Percentiles rank a stretch among this genome's conserved stretches.
phyloP scores from a whole-genome alignment of 2,888 invertebrate genomes.

The Machimus rusticus region DNA sequence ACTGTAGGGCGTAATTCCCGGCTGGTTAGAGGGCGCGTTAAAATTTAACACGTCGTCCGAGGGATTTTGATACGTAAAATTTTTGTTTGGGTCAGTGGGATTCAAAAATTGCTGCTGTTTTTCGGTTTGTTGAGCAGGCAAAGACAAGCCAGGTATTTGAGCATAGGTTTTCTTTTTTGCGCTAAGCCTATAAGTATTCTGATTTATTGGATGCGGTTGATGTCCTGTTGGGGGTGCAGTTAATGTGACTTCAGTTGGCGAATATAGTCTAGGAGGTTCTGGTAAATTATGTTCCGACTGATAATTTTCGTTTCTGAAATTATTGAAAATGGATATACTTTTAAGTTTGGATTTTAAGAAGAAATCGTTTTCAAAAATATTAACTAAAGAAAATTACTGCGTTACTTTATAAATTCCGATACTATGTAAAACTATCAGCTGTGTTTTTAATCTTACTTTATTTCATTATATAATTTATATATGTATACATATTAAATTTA shows the following conservation, averaged over 20 bases:
- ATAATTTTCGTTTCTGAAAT: slow-evolving; percentile 1
- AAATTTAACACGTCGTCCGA: neutral
- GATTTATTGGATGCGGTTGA: slow-evolving; percentile 48
- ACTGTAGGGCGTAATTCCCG: neutral
- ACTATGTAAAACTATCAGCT: too few species aligned
- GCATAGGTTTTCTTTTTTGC: slow-evolving; percentile 78
- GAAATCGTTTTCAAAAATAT: neutral
- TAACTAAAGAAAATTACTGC: neutral
- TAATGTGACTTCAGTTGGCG: slow-evolving; percentile 56
- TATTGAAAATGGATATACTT: neutral
- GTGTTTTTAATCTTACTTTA: too few species aligned
- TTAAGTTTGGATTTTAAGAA: neutral
- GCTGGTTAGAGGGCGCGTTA: neutral
- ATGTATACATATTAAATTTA: too few species aligned
- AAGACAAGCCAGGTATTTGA: slow-evolving; percentile 74
- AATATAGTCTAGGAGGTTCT: slow-evolving; percentile 59
- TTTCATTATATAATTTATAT: too few species aligned
- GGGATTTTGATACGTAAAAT: neutral
- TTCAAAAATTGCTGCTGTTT: neutral
- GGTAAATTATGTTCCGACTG: slow-evolving; percentile 45
- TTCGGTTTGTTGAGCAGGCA: slow-evolving; percentile 12
- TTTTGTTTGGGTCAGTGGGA: neutral
- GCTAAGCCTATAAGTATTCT: slow-evolving; percentile 71
- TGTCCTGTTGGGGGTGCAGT: slow-evolving; percentile 39
- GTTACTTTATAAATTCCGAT: too few species aligned